These are phyloP conservation scores for Drosophila seclusa DNA, from an alignment of 2,888 invertebrate genomes.

Conservation along the genomic window DNA sequence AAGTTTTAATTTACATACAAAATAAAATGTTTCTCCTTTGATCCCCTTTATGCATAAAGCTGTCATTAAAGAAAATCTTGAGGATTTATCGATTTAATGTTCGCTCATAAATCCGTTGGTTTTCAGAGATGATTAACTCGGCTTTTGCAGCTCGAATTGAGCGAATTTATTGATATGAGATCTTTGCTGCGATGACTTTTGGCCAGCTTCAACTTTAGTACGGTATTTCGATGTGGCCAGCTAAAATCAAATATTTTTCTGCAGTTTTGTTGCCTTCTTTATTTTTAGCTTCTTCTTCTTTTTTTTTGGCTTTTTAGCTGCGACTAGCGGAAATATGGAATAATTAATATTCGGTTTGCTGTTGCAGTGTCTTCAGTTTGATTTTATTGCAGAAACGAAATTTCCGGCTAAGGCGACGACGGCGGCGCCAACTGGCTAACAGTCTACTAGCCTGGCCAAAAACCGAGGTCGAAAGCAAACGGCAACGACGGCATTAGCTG, in stretches of 20 bases:
- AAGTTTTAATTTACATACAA: background rate
- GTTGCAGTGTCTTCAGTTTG: constrained; percentile 23
- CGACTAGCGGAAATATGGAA: constrained; percentile 66
- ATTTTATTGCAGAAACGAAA: constrained; percentile 59
- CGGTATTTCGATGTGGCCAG: background rate
- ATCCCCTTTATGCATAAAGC: background rate
- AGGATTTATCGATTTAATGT: background rate
- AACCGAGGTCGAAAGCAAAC: constrained; percentile 35
- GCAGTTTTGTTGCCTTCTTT: constrained; percentile 5
- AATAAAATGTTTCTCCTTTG: background rate
- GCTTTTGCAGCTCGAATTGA: background rate
- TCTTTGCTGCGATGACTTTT: constrained; percentile 16
- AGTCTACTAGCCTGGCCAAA: constrained; percentile 6
- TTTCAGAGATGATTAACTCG: background rate
- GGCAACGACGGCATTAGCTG: constrained; percentile 65
- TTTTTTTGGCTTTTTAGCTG: constrained; percentile 43
- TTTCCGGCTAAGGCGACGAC: constrained; percentile 68
- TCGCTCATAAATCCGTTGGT: background rate
- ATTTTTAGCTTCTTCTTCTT: background rate
- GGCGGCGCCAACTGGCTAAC: constrained; percentile 12
- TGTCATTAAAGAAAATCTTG: background rate
- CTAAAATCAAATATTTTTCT: constrained; percentile 33
- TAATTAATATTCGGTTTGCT: constrained; percentile 60
- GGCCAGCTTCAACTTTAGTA: background rate
- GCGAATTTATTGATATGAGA: background rate